phyloP scores from a whole-genome alignment of 2,888 invertebrate species.

The Metellina segmentata region DNA sequence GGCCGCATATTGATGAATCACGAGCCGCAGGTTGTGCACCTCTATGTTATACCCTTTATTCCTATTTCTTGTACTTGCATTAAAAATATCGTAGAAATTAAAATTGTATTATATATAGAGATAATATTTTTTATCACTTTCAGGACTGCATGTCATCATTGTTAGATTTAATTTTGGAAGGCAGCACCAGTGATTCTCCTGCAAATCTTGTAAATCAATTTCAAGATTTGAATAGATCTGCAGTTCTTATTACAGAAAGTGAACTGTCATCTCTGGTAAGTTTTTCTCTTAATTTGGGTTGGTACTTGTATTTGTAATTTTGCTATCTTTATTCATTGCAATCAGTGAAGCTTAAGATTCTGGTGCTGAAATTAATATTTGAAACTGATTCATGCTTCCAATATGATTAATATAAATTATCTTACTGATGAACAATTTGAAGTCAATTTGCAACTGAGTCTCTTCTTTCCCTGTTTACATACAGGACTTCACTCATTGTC shows the following conservation, averaged over 20 bases:
- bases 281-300: neutral
- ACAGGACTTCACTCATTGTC: too few species aligned
- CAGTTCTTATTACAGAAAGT: conserved; percentile 86
- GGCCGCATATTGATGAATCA: too few species aligned
- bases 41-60: neutral
- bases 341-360: neutral
- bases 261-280: conserved; percentile 85
- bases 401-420: neutral
- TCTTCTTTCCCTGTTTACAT: too few species aligned
- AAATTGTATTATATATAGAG: neutral
- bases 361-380: neutral
- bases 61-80: neutral
- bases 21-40: too few species aligned
- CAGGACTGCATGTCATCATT: conserved; percentile 88
- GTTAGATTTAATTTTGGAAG: conserved; percentile 87
- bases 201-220: conserved; percentile 82
- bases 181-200: conserved; percentile 79
- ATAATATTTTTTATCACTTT: conserved; percentile 57
- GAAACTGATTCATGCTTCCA: neutral
- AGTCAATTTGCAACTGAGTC: too few species aligned
- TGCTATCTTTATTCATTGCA: neutral
- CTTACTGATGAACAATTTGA: neutral
- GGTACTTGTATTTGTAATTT: neutral
- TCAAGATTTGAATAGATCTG: conserved; percentile 85
- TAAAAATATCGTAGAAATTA: too few species aligned